A percentile compares a stretch with the other conserved stretches of the same genome.
Conservation (phyloP, 2,113 vertebrate genomes). For the Vireo altiloquus region DNA sequence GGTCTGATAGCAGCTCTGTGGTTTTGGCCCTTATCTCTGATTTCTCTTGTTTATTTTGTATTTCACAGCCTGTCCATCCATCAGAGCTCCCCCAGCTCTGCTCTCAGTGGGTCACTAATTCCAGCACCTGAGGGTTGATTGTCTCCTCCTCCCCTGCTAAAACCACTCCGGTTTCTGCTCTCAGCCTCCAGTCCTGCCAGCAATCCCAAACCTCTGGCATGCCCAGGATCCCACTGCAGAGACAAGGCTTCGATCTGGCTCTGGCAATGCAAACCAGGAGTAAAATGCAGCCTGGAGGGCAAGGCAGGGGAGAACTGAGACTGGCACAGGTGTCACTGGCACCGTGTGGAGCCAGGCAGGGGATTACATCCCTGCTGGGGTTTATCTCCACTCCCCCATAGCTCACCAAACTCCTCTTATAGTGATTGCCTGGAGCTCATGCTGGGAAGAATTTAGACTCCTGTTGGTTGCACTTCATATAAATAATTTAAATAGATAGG, state of each 20-base stretch:
- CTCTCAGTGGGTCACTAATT: background rate
- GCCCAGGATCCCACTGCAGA: background rate
- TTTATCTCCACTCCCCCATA: background rate
- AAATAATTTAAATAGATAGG: conserved; percentile 45
- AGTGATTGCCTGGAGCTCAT: background rate
- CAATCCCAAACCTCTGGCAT: background rate
- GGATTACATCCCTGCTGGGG: background rate
- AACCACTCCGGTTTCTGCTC: background rate
- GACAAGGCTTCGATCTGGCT: background rate
- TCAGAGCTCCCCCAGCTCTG: background rate
- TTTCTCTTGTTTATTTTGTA: background rate
- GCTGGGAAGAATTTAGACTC: background rate
- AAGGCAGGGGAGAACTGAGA: background rate
- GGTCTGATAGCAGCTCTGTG: rapidly evolving
- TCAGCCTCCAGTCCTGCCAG: background rate
- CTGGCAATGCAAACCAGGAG: background rate
- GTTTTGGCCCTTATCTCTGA: background rate
- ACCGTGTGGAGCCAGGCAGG: background rate
- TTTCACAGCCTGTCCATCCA: background rate
- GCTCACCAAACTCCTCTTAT: background rate
- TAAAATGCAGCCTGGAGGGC: background rate
- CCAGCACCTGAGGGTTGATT: rapidly evolving
- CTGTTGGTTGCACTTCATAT: background rate
- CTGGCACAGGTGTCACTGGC: background rate
- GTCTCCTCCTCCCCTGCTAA: background rate